Base-by-base conservation (phyloP, 1,140 invertebrate genomes). In the Parasteatoda tepidariorum region DNA sequence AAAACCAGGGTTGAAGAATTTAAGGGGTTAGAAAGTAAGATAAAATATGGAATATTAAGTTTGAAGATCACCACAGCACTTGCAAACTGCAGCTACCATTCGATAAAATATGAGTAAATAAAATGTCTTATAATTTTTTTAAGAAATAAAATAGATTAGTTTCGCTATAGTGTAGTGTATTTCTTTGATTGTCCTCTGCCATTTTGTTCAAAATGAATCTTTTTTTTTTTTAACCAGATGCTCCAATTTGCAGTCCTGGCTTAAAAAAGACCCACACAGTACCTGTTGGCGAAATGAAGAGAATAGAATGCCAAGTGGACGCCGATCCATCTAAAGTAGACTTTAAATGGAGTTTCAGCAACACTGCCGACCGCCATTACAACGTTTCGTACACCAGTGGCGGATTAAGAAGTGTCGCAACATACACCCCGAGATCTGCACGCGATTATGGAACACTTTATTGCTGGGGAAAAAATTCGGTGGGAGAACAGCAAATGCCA, bases 211-310 rank as follows among this genome's bases (percentile, higher is more conserved):
- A n/a, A n/a, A n/a, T n/a, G n/a, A n/a, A n/a, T n/a, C n/a, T n/a
- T 22, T 7, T 33, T 28, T 33, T 75, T 70, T 13, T 64, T 89
- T 78, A 15, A 18, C 2, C 90, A 96, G 86, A 85, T 83, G 83
- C 85, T 18, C 86, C 86, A 3, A 66, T 94, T 18, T 96, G 95
- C 88, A 92, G 67, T 92, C 70, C 92, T 92, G 85, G 90, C 88
- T 62, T 91, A 91, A 84, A 94, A 95, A 87, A 92, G 94, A 74
- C 78, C 18, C 87, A 85, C 76, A 95, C 95, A 2, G 95, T 95
- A 6, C 89, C 96, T 75, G 95, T 95, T 87, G 93, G 95, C 87
- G 95, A 96, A 89, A 95, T 94, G n/a, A 93, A 95, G 18, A 91
- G 92, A 38, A 89, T 97, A 78, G 92, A 93, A 85, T 97, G 95